Evolutionary conservation across 2,888 invertebrate species (phyloP), one percentile per base, ranked within the genome.

Genomic region (Trileptium ribeirensis): DNA sequence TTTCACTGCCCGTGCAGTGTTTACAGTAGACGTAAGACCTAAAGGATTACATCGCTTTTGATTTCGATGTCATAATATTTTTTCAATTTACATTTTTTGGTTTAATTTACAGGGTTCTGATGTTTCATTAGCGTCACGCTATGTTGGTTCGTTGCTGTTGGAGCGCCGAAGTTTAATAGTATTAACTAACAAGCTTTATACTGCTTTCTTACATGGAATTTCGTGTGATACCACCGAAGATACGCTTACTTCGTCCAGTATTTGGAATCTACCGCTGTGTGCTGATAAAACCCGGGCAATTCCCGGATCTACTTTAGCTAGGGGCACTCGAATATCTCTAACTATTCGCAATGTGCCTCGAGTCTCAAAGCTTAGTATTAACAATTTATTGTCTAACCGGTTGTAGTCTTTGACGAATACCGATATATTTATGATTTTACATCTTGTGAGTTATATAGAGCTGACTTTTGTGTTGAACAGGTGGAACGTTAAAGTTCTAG

Each of bases 151-250:
- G 31, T 88, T 98, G 81, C 89, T 97, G 39, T 89, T 98, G 81
- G 94, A 97, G 89, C 94, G 93, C 24, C 91, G 96, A 85, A 97
- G 97, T 90, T 90, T 98, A 74, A 90, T 98, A 24, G 91, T 99
- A 74, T 90, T 98, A 31, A 92, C 93, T 89, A 93, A 94, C 85
- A 92, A 93, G 79, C 91, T 97, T 85, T 99, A 97, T 89, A 91
- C 91, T 78, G 91, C 93, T 83, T 94, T 94, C 89, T 91, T 97
- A 8, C 77, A 77, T 39, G 77, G 77, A 38, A 77, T 77, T 39
- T 8, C 8, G 8, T 15, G 51, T 24, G 51, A 24, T 24, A 24
- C 24, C 24, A 51, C 51, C 24, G 77, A 2, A n/a, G 77, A 77
- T n/a, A 3, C 8, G 37, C n/a, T 33, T 2, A n/a, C 19, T 29